These are phyloP conservation scores for Garra rufa DNA, from an alignment of 2,113 vertebrate genomes.

Conservation along the genomic window DNA sequence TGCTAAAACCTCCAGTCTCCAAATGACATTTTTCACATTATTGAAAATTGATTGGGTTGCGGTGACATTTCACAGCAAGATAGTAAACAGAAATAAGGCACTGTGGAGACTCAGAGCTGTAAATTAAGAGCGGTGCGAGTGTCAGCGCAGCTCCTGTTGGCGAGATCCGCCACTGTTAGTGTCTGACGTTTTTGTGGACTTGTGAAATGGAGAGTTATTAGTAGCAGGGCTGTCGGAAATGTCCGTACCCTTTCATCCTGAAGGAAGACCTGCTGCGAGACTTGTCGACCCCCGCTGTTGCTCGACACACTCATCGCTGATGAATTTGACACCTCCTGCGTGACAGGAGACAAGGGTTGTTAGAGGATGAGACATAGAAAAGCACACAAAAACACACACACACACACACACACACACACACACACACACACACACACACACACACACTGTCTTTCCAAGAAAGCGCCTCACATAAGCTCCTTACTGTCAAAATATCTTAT, in stretches of 20 bases:
- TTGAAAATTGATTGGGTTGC: background rate
- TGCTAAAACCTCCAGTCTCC: background rate
- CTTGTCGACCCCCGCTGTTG: slow-evolving; percentile 68
- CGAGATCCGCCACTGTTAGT: background rate
- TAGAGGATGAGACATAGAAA: slow-evolving; percentile 42
- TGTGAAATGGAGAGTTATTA: slow-evolving; percentile 41
- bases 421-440: background rate
- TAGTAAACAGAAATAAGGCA: slow-evolving; percentile 9
- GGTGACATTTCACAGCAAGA: background rate
- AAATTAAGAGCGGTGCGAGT: slow-evolving; percentile 39
- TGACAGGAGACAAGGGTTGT: slow-evolving; percentile 61
- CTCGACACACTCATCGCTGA: slow-evolving; percentile 73
- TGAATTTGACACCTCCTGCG: slow-evolving; percentile 77
- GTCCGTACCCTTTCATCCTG: slow-evolving; percentile 80
- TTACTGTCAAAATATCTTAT: background rate
- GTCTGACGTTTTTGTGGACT: slow-evolving; percentile 16
- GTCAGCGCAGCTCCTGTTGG: slow-evolving; percentile 6
- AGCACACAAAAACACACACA: background rate
- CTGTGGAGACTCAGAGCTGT: slow-evolving; percentile 3
- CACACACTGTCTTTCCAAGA: background rate
- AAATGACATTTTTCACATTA: background rate
- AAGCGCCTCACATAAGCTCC: background rate
- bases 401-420: slow-evolving; percentile 5
- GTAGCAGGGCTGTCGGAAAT: slow-evolving; percentile 18
- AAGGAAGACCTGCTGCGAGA: slow-evolving; percentile 69